Conservation (phyloP, 1,140 invertebrate species). For the Eurytemora carolleeae region DNA sequence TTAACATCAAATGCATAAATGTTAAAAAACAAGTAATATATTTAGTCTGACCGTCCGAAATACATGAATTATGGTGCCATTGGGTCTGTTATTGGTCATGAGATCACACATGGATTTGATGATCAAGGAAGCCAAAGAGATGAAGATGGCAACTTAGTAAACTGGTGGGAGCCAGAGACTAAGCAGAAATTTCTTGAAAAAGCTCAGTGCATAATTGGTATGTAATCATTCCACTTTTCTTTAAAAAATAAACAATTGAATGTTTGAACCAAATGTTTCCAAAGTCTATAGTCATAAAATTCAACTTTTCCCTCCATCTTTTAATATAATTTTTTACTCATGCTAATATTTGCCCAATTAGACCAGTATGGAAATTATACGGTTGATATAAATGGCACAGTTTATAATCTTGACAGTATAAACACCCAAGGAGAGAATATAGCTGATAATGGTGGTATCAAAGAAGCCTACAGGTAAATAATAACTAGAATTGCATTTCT, state of each 20-base stretch:
- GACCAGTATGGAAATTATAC: slow-evolving; percentile 66
- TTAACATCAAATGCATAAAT: no score
- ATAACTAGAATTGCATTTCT: no score
- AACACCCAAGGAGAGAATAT: slow-evolving; percentile 55
- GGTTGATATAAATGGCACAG: slow-evolving; percentile 39
- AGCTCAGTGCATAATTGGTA: slow-evolving; percentile 62
- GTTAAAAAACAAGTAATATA: no score
- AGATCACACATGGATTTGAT: slow-evolving; percentile 83
- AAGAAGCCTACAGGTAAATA: slow-evolving; percentile 29
- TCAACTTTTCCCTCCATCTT: no score
- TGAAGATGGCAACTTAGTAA: slow-evolving; percentile 16
- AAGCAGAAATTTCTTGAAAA: slow-evolving; percentile 48
- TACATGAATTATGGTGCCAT: slow-evolving; percentile 84
- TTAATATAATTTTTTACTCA: no score
- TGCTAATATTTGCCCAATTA: no score
- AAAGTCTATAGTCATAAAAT: no score
- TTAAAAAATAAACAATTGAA: no score
- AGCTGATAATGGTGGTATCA: slow-evolving; percentile 32
- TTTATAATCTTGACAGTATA: slow-evolving; percentile 58
- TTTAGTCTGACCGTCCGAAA: slow-evolving; percentile 52
- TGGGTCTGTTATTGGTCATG: slow-evolving; percentile 76
- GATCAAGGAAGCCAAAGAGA: slow-evolving; percentile 31
- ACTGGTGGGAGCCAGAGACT: slow-evolving; percentile 47
- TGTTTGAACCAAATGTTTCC: slow-evolving; percentile 12
- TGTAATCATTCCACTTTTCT: no score